Conservation (phyloP, 35 echinoderm and acorn worm species). For the Hemicentrotus pulcherrimus region DNA sequence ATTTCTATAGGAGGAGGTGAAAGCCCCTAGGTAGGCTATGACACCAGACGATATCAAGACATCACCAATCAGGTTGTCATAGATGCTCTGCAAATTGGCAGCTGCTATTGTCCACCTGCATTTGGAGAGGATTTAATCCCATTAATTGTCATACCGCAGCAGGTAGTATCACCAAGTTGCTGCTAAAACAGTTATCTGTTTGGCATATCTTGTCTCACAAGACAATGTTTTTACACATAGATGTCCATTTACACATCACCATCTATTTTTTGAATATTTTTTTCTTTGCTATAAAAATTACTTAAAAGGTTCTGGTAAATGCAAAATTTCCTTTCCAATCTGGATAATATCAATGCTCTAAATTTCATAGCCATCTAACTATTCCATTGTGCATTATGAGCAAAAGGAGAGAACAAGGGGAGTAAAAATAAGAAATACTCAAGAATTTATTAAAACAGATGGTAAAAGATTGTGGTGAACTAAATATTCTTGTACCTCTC, state of each 20-base stretch:
- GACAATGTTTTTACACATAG: neutral
- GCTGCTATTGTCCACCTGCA: conserved; percentile 91
- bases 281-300: neutral
- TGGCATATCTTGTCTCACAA: neutral
- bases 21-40: conserved; percentile 95
- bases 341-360: neutral
- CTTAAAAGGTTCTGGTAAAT: neutral
- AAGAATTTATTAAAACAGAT: neutral
- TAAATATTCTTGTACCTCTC: conserved; percentile 71
- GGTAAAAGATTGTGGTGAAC: neutral
- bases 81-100: conserved; percentile 80
- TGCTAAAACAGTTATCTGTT: neutral
- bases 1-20: conserved; percentile 80
- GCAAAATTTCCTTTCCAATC: neutral
- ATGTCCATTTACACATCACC: neutral
- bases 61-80: conserved; percentile 98
- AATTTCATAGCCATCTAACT: neutral
- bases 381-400: neutral
- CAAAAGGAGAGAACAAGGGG: neutral
- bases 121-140: neutral
- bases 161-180: neutral
- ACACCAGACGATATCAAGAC: conserved; percentile 98
- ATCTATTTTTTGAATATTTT: neutral
- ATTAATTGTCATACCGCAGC: neutral
- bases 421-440: neutral